These are phyloP conservation scores for Papilio glaucus DNA, from an alignment of 1,140 invertebrate species.

Conservation along the genomic window DNA sequence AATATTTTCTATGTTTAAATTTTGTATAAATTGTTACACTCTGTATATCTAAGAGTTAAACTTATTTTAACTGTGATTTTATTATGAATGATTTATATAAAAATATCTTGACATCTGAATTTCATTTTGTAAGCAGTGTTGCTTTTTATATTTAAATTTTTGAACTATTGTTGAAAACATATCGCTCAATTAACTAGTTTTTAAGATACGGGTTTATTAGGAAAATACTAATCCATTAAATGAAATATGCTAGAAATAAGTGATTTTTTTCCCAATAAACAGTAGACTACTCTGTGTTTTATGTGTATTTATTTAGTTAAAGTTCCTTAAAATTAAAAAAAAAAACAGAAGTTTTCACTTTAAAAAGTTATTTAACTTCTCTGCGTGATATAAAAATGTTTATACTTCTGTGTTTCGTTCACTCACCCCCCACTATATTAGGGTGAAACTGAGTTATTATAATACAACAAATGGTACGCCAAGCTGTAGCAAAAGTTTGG, in stretches of 20 bases:
- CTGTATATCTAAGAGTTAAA: not conserved
- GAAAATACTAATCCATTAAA: conserved; percentile 54
- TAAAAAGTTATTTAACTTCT: too few relatives aligned
- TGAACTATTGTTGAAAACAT: conserved; percentile 40
- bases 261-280: conserved; percentile 10
- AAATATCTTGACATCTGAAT: conserved; percentile 31
- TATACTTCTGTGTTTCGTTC: too few relatives aligned
- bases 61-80: conserved; percentile 33
- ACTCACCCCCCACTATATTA: too few relatives aligned
- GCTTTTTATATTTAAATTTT: conserved; percentile 31
- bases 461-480: too few relatives aligned
- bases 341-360: not conserved
- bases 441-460: too few relatives aligned
- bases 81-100: conserved; percentile 37
- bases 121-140: conserved; percentile 29
- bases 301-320: not conserved
- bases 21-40: not conserved
- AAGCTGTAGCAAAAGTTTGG: too few relatives aligned
- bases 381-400: too few relatives aligned
- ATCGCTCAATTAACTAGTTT: conserved; percentile 68
- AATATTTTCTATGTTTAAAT: not conserved
- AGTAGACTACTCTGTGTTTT: not conserved
- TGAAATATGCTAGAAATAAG: conserved; percentile 40
- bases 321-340: conserved; percentile 2
- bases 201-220: conserved; percentile 46